These are phyloP conservation scores for Boleophthalmus pectinirostris DNA, from an alignment of 2,113 vertebrate species.

Conservation along the genomic window DNA sequence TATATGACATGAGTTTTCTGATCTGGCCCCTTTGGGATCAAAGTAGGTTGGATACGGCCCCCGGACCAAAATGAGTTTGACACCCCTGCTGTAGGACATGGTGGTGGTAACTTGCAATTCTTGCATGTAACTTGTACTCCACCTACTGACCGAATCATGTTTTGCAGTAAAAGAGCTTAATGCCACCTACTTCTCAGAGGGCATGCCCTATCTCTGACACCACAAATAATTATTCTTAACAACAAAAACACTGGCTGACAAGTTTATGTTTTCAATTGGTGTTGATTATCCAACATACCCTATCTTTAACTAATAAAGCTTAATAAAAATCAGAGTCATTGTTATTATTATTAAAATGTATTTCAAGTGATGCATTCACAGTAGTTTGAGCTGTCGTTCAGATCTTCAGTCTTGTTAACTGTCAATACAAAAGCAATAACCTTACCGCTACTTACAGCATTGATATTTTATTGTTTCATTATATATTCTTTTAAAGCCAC, in stretches of 20 bases:
- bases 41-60: too few relatives aligned
- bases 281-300: too few relatives aligned
- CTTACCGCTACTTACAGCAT: slow-evolving; percentile 36
- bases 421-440: not conserved
- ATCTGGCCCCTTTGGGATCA: too few relatives aligned
- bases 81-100: too few relatives aligned
- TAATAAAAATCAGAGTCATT: not conserved
- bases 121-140: slow-evolving; percentile 49
- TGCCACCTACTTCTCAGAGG: too few relatives aligned
- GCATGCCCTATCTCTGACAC: too few relatives aligned
- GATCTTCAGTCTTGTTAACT: not conserved
- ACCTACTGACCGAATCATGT: slow-evolving; percentile 51
- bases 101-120: not conserved
- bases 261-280: too few relatives aligned
- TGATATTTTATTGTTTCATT: slow-evolving; percentile 67
- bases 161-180: slow-evolving; percentile 9
- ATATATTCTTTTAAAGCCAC: slow-evolving; percentile 57
- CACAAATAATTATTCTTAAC: too few relatives aligned
- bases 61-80: too few relatives aligned
- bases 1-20: too few relatives aligned
- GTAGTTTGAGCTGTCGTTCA: not conserved
- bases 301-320: not conserved
- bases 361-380: not conserved
- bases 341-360: not conserved
- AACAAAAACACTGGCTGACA: too few relatives aligned